Percentiles rank a stretch among this genome's conserved stretches.
phyloP scores from a whole-genome alignment of 2,797 vertebrate species.

The Echiichthys vipera region DNA sequence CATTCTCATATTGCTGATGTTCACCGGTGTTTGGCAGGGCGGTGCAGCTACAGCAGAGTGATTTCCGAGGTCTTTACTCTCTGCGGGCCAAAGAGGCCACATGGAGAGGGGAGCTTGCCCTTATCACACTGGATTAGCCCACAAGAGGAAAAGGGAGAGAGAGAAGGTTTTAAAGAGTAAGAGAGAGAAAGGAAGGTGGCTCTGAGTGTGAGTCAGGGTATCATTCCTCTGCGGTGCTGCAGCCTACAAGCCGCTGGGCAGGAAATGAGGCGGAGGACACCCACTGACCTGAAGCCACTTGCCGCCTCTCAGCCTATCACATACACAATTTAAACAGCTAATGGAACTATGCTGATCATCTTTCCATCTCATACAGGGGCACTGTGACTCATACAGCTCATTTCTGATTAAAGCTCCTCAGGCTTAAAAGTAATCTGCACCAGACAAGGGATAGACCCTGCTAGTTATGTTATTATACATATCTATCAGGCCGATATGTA shows the following conservation, averaged over 20 bases:
- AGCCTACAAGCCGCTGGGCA: conserved; percentile 65
- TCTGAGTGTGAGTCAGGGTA: conserved; percentile 42
- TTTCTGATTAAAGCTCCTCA: conserved; percentile 68
- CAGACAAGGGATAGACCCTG: conserved; percentile 41
- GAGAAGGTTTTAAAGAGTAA: conserved; percentile 20
- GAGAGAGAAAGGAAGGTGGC: conserved; percentile 50
- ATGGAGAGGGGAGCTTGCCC: conserved; percentile 53
- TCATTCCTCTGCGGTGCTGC: conserved; percentile 47
- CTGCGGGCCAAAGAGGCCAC: conserved; percentile 55
- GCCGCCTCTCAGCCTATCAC: conserved; percentile 65
- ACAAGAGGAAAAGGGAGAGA: conserved; percentile 16
- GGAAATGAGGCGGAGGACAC: conserved; percentile 77
- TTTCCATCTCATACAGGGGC: conserved; percentile 47
- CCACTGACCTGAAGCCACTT: conserved; percentile 73
- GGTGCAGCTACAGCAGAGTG: conserved; percentile 38
- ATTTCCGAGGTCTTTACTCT: conserved; percentile 62
- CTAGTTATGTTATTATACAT: conserved; percentile 52
- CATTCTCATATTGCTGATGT: conserved; percentile 38
- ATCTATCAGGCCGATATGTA: conserved; percentile 37
- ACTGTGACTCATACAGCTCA: conserved; percentile 61
- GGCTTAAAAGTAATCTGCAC: conserved; percentile 55
- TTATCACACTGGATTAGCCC: conserved; percentile 67
- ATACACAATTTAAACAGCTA: conserved; percentile 78
- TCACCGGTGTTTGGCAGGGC: conserved; percentile 42
- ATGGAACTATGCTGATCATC: conserved; percentile 66